phyloP scores from a whole-genome alignment of 1,140 invertebrate genomes.

The Sycophila sp. region DNA sequence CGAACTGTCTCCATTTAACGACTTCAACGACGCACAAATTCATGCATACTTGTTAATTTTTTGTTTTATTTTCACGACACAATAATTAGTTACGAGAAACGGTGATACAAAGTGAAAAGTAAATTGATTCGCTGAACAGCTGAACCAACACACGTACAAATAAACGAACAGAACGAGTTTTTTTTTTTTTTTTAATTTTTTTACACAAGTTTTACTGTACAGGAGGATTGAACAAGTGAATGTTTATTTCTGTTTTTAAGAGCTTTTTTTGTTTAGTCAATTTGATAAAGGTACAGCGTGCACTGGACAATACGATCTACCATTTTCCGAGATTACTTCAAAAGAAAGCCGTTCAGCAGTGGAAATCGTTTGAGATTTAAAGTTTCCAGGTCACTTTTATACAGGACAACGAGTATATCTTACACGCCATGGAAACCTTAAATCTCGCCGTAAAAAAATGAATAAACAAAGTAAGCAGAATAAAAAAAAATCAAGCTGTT shows the following conservation, averaged over 20 bases:
- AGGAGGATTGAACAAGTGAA: conserved; percentile 2
- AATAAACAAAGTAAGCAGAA: conserved; percentile 1
- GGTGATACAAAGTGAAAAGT: conserved; percentile 20
- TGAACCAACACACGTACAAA: conserved; percentile 6
- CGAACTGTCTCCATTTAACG: too few relatives aligned
- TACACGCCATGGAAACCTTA: conserved; percentile 24
- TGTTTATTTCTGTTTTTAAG: too few relatives aligned
- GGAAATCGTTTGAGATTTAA: conserved; percentile 2
- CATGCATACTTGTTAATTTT: conserved; percentile 35
- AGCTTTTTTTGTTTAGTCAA: too few relatives aligned
- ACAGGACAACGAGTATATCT: background rate
- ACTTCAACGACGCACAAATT: conserved; percentile 6
- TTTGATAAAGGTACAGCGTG: conserved; percentile 33
- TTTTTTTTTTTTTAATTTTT: background rate
- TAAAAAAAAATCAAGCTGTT: too few relatives aligned
- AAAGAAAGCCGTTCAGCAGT: background rate
- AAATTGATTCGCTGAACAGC: conserved; percentile 8
- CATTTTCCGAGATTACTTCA: conserved; percentile 3
- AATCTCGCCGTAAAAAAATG: conserved; percentile 6
- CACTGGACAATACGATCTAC: conserved; percentile 37
- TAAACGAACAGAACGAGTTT: background rate
- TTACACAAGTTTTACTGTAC: background rate
- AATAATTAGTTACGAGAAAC: conserved; percentile 18
- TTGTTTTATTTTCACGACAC: conserved; percentile 32
- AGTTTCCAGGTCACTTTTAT: conserved; percentile 5